These are phyloP conservation scores for Lanistes nyassanus DNA, from an alignment of 1,140 invertebrate species.

Conservation along the genomic window DNA sequence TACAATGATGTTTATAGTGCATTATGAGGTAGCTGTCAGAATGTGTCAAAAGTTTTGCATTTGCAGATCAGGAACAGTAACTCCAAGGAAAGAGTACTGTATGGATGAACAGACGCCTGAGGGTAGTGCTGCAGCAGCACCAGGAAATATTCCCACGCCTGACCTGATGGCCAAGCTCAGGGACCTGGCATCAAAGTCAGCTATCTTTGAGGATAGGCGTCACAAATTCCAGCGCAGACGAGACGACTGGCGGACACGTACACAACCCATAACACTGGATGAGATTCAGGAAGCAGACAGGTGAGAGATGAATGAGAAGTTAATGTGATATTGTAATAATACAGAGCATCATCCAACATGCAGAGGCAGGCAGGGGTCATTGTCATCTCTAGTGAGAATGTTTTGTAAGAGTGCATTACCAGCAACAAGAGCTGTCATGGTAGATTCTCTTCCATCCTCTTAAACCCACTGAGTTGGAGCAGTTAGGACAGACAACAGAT, in stretches of 20 bases:
- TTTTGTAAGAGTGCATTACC: too few species aligned
- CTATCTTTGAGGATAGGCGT: constrained; percentile 29
- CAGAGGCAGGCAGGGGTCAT: too few species aligned
- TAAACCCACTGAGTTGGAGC: too few species aligned
- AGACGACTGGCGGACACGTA: constrained; percentile 50
- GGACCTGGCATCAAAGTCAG: constrained; percentile 35
- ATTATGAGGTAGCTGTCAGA: too few species aligned
- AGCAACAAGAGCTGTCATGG: too few species aligned
- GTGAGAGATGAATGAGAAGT: constrained; percentile 27
- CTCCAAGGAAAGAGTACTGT: constrained; percentile 15
- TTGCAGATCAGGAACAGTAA: constrained; percentile 29
- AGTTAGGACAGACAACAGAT: too few species aligned
- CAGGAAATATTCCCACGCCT: constrained; percentile 28
- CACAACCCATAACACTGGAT: constrained; percentile 52
- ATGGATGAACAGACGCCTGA: constrained; percentile 23
- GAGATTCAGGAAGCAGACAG: constrained; percentile 54
- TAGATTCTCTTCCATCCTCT: too few species aligned
- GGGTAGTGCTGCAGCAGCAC: not conserved
- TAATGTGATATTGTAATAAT: too few species aligned
- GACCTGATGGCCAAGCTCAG: constrained; percentile 48
- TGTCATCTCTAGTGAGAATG: too few species aligned
- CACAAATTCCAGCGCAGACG: constrained; percentile 38
- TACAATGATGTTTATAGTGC: too few species aligned
- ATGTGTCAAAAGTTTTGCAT: too few species aligned
- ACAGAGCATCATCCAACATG: too few species aligned